Evolutionary conservation across 1,140 invertebrate genomes (phyloP).

Genomic region (Coelopa frigida): DNA sequence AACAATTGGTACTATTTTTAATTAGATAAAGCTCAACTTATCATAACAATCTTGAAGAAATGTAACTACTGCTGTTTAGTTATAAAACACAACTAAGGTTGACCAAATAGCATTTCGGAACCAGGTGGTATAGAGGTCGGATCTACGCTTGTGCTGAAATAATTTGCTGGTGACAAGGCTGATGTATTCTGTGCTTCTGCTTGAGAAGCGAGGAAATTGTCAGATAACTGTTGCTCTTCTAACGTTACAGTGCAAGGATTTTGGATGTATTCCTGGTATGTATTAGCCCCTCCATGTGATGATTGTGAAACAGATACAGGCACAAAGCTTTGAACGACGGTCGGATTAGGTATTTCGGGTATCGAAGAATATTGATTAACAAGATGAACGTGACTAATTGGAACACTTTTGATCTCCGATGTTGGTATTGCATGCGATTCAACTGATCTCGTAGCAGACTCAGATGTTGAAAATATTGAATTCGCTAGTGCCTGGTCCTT

Average conservation of each 20-base stretch:
- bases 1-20: too few relatives aligned
- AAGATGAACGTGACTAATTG: slow-evolving; percentile 30
- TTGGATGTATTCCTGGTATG: slow-evolving; percentile 47
- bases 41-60: too few relatives aligned
- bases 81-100: slow-evolving; percentile 23
- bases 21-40: too few relatives aligned
- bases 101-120: slow-evolving; percentile 53
- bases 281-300: slow-evolving; percentile 21
- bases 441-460: too few relatives aligned
- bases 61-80: too few relatives aligned
- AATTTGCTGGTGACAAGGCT: slow-evolving; percentile 47
- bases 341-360: slow-evolving; percentile 28
- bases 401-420: too few relatives aligned
- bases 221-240: slow-evolving; percentile 25
- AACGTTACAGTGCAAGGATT: slow-evolving; percentile 47
- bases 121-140: slow-evolving; percentile 48
- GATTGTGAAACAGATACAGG: slow-evolving; percentile 22
- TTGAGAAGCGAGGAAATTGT: too few relatives aligned
- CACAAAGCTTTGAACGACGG: slow-evolving; percentile 39
- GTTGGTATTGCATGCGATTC: too few relatives aligned
- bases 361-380: slow-evolving; percentile 35
- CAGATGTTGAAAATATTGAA: too few relatives aligned
- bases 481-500: too few relatives aligned
- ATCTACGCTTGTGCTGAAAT: slow-evolving; percentile 48
- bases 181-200: too few relatives aligned